These are phyloP conservation scores for Tetheella fluctuosa DNA, from an alignment of 2,888 invertebrate species.

Conservation along the genomic window DNA sequence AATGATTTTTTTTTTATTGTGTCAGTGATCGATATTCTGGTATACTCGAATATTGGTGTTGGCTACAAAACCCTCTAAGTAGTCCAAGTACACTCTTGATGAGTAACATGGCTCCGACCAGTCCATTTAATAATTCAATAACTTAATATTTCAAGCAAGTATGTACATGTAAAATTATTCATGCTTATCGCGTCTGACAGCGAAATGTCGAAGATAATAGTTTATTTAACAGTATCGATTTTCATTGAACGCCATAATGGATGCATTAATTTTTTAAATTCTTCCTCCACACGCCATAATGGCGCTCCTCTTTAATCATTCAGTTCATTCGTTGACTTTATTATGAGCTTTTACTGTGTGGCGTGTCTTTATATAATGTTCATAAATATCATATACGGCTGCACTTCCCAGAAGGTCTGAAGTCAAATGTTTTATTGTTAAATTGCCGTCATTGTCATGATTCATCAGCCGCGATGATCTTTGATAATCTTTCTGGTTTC, in stretches of 20 bases:
- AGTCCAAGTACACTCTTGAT: not conserved
- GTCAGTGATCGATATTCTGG: not conserved
- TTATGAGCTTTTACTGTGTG: conserved; percentile 9
- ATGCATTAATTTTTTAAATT: conserved; percentile 51
- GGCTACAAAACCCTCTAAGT: not conserved
- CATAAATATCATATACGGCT: conserved; percentile 44
- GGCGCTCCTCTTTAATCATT: conserved; percentile 6
- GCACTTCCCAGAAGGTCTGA: conserved; percentile 68
- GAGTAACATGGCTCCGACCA: not conserved
- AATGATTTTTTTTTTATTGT: no score
- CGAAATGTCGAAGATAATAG: conserved; percentile 26
- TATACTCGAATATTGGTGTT: no score
- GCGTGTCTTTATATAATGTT: conserved; percentile 26
- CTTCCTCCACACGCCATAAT: conserved; percentile 28
- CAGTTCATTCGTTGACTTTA: conserved; percentile 4
- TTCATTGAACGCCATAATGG: conserved; percentile 41
- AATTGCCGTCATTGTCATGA: conserved; percentile 48
- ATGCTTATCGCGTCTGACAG: conserved; percentile 3
- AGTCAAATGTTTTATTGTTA: conserved; percentile 56
- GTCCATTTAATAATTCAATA: conserved; percentile 5
- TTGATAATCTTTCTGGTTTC: conserved; percentile 66
- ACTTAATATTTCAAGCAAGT: conserved; percentile 33
- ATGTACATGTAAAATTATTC: conserved; percentile 22
- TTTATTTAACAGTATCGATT: conserved; percentile 59
- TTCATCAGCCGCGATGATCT: conserved; percentile 67